Percentiles rank a stretch among this genome's conserved stretches.
Evolutionary conservation across 2,113 vertebrate genomes (phyloP).

Genomic region (Phylloscopus whistleri): DNA sequence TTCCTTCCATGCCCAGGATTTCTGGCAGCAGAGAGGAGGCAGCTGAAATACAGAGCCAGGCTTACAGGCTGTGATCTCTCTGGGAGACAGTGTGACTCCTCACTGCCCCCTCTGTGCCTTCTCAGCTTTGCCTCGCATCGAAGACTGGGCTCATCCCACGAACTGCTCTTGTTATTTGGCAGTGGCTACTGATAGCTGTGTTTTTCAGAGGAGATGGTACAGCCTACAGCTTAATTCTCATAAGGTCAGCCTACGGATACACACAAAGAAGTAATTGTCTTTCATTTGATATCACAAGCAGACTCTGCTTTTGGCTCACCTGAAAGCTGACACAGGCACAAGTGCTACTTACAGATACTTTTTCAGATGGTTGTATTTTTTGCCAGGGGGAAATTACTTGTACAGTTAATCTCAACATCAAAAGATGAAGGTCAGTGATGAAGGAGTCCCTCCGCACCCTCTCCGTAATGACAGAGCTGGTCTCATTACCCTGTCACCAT

Average conservation of each 20-base stretch:
- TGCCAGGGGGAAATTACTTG: background rate
- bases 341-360: background rate
- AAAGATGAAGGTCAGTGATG: background rate
- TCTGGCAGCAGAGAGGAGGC: background rate
- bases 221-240: background rate
- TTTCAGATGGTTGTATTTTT: background rate
- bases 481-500: background rate
- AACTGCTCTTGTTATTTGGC: background rate
- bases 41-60: background rate
- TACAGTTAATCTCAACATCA: background rate
- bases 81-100: background rate
- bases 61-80: background rate
- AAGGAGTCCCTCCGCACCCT: background rate
- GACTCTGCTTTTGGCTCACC: background rate
- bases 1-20: background rate
- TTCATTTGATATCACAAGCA: background rate
- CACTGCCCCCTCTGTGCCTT: background rate
- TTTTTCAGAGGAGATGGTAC: background rate
- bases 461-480: background rate
- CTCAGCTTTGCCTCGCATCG: background rate
- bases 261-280: background rate
- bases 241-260: background rate
- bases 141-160: background rate
- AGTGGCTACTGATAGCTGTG: background rate
- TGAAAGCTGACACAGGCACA: background rate